Percentiles rank a stretch among this genome's conserved stretches.
Conservation (phyloP, 2,797 vertebrate species). For the Erithacus rubecula region DNA sequence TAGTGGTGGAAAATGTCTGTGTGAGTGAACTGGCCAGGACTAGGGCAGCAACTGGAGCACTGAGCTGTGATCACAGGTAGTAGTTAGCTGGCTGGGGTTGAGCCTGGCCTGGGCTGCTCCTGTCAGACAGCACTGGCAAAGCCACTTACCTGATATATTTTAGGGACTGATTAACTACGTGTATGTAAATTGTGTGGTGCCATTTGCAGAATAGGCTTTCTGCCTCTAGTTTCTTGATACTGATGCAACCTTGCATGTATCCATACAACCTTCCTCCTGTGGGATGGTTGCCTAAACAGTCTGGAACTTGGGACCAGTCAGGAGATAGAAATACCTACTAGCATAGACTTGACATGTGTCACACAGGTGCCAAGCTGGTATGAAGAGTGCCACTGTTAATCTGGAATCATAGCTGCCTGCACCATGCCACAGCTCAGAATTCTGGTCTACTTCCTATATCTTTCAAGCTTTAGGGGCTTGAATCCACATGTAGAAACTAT, state of each 20-base stretch:
- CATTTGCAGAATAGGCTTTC: neutral
- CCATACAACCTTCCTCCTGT: neutral
- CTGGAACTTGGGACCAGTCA: neutral
- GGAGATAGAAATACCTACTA: neutral
- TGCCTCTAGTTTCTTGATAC: neutral
- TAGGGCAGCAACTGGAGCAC: fast-evolving
- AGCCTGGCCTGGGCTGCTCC: neutral
- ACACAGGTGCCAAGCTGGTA: neutral
- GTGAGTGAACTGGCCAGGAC: neutral
- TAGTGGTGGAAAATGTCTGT: neutral
- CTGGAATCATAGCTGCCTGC: neutral
- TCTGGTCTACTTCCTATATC: neutral
- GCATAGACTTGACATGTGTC: neutral
- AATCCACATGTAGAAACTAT: neutral
- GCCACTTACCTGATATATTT: neutral
- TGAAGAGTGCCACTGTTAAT: neutral
- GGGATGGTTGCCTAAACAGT: neutral
- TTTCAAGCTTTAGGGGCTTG: neutral
- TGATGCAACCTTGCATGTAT: neutral
- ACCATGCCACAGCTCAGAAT: neutral
- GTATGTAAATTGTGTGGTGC: neutral
- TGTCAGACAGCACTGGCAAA: fast-evolving
- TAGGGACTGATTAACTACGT: neutral
- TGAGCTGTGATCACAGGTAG: neutral
- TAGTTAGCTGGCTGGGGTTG: neutral